Conservation (phyloP, 37 sponge, comb jelly and placozoan species). For the Halichondria panicea region DNA sequence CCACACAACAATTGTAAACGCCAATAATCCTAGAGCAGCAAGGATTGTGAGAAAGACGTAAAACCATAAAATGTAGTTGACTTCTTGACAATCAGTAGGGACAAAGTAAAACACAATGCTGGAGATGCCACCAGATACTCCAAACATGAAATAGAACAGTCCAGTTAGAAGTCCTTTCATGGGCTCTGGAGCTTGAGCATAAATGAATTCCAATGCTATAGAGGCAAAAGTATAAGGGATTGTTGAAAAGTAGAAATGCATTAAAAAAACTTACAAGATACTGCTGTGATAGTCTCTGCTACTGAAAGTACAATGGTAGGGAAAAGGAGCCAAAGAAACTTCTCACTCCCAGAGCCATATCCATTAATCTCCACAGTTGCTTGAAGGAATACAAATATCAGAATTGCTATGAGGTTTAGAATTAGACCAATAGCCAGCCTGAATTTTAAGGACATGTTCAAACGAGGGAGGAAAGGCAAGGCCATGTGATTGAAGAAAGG, state of each 20-base stretch:
- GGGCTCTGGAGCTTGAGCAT: slow-evolving; percentile 59
- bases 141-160: slow-evolving; percentile 41
- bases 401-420: background rate
- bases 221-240: background rate
- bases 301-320: slow-evolving; percentile 15
- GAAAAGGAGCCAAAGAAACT: slow-evolving; percentile 7
- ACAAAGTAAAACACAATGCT: background rate
- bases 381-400: background rate
- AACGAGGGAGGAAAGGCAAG: slow-evolving; percentile 12
- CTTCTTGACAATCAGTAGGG: background rate
- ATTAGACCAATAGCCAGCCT: slow-evolving; percentile 20
- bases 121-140: slow-evolving; percentile 12
- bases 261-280: slow-evolving; percentile 25
- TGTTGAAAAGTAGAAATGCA: background rate
- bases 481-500: slow-evolving; percentile 32
- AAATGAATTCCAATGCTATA: slow-evolving; percentile 64
- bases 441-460: slow-evolving; percentile 15
- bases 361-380: background rate
- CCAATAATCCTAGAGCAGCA: slow-evolving; percentile 16
- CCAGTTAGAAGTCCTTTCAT: slow-evolving; percentile 66
- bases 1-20: slow-evolving; percentile 25
- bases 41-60: background rate
- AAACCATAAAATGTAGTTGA: background rate
- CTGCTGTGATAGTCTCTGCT: background rate
- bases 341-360: background rate